Evolutionary conservation across 2,797 vertebrate genomes (phyloP), one percentile per base, ranked within the genome.

Genomic region (Lagodon rhomboides): DNA sequence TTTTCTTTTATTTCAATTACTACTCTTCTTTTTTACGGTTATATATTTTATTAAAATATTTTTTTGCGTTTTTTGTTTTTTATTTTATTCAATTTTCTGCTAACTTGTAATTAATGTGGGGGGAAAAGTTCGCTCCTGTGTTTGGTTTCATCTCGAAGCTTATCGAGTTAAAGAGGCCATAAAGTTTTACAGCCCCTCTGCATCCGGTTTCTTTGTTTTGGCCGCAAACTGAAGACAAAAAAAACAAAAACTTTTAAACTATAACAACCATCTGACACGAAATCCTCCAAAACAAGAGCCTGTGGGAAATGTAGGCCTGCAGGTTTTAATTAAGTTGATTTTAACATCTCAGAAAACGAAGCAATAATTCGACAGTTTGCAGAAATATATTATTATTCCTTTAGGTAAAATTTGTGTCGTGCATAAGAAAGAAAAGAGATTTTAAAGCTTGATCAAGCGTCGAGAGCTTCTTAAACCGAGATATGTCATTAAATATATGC

Each of bases 161-260:
- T 65, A 72, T 76, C 11, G 20, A 66, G n/a, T 27, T 66, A 6
- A 63, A 63, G 75, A 80, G 56, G 75, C 66, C 85, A 60, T 86
- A 82, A 89, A 82, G 74, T 89, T 90, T 90, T 80, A 89, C 83
- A 62, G 70, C 69, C 18, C 75, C 73, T 75, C 41, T 13, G 27
- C 54, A 47, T 80, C 68, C 66, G 60, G 55, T 77, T 79, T 58
- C 71, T 89, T 80, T 69, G 72, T 82, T 72, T 59, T 49, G 13
- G 4, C 69, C 30, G 1, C 20, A 53, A n/a, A 58, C 59, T 70
- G 38, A 70, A 72, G 7, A 59, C 20, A 11, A 64, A 63, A 20
- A 53, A 41, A 46, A 10, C 16, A 70, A 55, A 25, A 59, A 16
- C 5, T 46, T 16, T 25, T 2, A 27, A 72, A 66, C 4, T 11